Conservation (phyloP, 53 echinoderm and acorn worm species). For the Actinopyga echinites region DNA sequence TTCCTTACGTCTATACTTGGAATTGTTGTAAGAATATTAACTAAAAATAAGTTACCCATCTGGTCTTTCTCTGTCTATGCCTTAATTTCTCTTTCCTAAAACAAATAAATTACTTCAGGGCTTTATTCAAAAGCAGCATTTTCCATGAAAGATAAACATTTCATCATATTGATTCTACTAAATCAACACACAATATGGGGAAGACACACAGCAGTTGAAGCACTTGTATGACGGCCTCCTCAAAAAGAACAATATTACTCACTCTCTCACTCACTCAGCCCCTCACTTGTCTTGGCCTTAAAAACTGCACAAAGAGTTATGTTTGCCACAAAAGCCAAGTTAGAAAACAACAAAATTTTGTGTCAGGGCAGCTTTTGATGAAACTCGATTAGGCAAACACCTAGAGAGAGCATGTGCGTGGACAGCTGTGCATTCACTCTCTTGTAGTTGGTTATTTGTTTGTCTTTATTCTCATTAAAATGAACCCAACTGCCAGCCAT, state of each 20-base stretch:
- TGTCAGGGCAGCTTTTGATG: slow-evolving; percentile 13
- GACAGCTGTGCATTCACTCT: slow-evolving; percentile 89
- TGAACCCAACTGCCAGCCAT: slow-evolving; percentile 74
- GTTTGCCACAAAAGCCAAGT: slow-evolving; percentile 13
- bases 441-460: slow-evolving; percentile 76
- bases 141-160: slow-evolving; percentile 40
- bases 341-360: slow-evolving; percentile 37
- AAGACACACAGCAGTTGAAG: background rate
- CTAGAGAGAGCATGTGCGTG: slow-evolving; percentile 59
- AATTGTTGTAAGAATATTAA: background rate
- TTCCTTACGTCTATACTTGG: too few relatives aligned
- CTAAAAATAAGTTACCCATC: slow-evolving; percentile 26
- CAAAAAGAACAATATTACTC: slow-evolving; percentile 1
- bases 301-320: slow-evolving; percentile 5
- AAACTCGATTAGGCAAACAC: slow-evolving; percentile 46
- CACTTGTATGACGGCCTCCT: background rate
- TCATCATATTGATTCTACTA: slow-evolving; percentile 31
- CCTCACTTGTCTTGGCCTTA: too few relatives aligned
- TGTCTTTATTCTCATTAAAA: slow-evolving; percentile 56
- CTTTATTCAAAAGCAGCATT: slow-evolving; percentile 26
- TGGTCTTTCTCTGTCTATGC: slow-evolving; percentile 15
- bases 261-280: background rate
- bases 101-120: slow-evolving; percentile 35
- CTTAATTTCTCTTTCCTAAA: slow-evolving; percentile 11
- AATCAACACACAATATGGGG: slow-evolving; percentile 34